phyloP scores from a whole-genome alignment of 2,797 vertebrate species.

The Spinibarbus caldwelli region DNA sequence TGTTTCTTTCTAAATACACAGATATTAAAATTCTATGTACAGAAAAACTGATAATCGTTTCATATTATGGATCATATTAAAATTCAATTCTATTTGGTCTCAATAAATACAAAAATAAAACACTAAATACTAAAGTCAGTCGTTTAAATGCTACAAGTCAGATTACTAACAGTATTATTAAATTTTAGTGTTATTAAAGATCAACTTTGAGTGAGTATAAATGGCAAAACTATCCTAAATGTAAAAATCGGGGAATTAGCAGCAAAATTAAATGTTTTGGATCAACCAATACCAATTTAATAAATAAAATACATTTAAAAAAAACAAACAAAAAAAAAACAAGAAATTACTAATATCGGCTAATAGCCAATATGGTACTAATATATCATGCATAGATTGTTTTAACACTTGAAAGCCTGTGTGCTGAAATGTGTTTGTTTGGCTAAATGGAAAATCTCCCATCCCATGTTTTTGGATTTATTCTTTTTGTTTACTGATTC shows the following conservation, averaged over 20 bases:
- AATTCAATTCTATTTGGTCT: neutral
- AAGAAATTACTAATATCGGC: too few species aligned
- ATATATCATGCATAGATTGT: too few species aligned
- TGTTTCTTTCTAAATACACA: neutral
- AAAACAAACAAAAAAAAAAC: too few species aligned
- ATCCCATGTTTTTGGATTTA: neutral
- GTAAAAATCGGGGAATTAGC: neutral
- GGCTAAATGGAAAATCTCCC: neutral
- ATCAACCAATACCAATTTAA: neutral
- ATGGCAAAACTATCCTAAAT: neutral
- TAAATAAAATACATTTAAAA: neutral
- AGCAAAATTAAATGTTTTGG: neutral
- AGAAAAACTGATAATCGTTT: neutral
- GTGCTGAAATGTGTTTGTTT: neutral
- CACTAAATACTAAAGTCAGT: neutral
- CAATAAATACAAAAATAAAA: neutral
- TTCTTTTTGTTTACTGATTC: neutral
- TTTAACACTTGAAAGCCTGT: too few species aligned
- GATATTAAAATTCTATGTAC: neutral
- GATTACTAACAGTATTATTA: neutral
- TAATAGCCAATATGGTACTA: too few species aligned
- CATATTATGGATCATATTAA: neutral
- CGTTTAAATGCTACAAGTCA: neutral
- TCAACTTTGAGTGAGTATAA: neutral
- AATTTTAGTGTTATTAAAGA: neutral